Evolutionary conservation across 2,888 invertebrate genomes (phyloP).

Genomic region (Acanthoscelides obtectus): DNA sequence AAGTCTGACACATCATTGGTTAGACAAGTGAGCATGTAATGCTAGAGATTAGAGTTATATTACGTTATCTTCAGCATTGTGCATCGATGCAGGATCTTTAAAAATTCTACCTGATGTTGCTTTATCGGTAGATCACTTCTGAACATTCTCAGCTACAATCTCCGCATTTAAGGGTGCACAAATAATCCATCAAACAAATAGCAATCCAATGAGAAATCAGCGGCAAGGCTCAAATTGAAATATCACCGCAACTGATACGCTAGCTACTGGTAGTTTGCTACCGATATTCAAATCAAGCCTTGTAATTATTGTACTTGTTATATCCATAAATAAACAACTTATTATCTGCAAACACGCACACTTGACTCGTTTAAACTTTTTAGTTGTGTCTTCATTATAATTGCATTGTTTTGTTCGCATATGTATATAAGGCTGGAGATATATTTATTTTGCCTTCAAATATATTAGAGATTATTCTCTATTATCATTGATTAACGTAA

Average conservation of each 20-base stretch:
- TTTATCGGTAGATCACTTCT: too few species aligned
- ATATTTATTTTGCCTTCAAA: too few species aligned
- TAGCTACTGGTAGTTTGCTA: background rate
- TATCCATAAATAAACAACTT: background rate
- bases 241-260: background rate
- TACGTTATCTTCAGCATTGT: too few species aligned
- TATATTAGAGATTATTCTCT: too few species aligned
- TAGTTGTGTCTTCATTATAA: background rate
- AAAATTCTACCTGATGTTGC: too few species aligned
- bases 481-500: too few species aligned
- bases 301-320: background rate
- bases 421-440: too few species aligned
- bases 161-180: background rate
- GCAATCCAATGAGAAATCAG: background rate
- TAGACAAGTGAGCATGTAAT: too few species aligned
- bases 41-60: too few species aligned
- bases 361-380: background rate
- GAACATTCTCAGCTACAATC: too few species aligned
- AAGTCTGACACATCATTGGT: too few species aligned
- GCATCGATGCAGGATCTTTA: too few species aligned
- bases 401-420: background rate
- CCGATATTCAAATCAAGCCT: background rate
- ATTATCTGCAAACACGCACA: background rate
- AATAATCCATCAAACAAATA: background rate
- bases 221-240: background rate